A percentile compares a stretch with the other conserved stretches of the same genome.
Conservation (phyloP, 1,140 invertebrate species). For the Pomacea maculata region DNA sequence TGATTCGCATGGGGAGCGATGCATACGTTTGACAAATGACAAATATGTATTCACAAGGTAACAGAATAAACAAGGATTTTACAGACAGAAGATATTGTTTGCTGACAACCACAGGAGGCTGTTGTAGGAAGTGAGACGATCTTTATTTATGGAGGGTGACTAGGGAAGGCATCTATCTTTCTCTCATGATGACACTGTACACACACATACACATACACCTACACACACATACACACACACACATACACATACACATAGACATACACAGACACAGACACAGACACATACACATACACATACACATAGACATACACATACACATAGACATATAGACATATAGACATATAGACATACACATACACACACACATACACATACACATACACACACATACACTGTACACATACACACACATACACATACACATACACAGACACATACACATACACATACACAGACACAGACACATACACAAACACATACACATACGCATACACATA, state of each 20-base stretch:
- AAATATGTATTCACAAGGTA: too few species aligned
- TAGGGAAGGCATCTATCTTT: too few species aligned
- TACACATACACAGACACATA: background rate
- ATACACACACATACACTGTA: too few species aligned
- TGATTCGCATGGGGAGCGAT: too few species aligned
- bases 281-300: background rate
- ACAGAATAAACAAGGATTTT: too few species aligned
- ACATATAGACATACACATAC: background rate
- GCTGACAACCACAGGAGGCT: too few species aligned
- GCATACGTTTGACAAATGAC: too few species aligned
- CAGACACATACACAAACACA: background rate
- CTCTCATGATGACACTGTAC: too few species aligned
- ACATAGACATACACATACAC: background rate
- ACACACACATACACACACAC: too few species aligned
- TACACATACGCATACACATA: background rate
- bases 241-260: background rate
- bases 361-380: background rate
- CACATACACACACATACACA: background rate
- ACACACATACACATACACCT: background rate
- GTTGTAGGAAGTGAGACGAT: too few species aligned
- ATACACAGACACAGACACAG: conserved; percentile 2
- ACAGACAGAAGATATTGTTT: too few species aligned
- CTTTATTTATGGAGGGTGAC: too few species aligned
- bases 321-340: background rate
- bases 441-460: conserved; percentile 4